Conservation (phyloP, 2,888 invertebrate genomes). For the Amiota mariae region DNA sequence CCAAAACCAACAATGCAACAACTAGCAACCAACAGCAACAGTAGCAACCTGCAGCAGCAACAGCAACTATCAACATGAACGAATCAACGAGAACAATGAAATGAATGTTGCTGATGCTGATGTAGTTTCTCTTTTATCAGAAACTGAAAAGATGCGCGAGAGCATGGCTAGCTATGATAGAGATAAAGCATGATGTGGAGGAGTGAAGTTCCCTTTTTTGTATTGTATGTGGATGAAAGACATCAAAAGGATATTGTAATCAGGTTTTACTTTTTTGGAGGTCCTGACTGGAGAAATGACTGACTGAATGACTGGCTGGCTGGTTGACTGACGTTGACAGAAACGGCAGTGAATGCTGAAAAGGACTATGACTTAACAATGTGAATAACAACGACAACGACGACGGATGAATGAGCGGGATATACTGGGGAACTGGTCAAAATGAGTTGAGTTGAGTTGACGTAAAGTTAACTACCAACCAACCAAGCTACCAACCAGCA, state of each 20-base stretch:
- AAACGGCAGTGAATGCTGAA: too few relatives aligned
- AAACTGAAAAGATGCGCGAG: neutral
- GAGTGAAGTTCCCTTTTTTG: neutral
- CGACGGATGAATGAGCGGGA: conserved; percentile 29
- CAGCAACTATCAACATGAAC: neutral
- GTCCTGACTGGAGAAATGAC: conserved; percentile 15
- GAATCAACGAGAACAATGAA: conserved; percentile 11
- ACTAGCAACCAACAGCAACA: conserved; percentile 12
- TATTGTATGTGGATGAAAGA: neutral
- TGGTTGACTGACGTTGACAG: conserved; percentile 47
- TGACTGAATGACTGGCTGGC: conserved; percentile 56
- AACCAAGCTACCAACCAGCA: too few relatives aligned
- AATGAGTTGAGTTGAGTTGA: too few relatives aligned
- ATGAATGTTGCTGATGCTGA: conserved; percentile 14
- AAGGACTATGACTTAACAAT: too few relatives aligned
- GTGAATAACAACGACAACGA: neutral
- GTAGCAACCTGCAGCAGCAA: conserved; percentile 12
- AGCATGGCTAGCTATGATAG: neutral
- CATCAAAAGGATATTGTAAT: neutral
- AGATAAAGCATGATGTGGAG: conserved; percentile 28
- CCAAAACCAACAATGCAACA: conserved; percentile 25
- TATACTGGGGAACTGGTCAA: conserved; percentile 53
- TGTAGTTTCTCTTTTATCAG: conserved; percentile 4
- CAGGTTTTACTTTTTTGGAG: neutral
- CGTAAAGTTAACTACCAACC: too few relatives aligned